Conservation (phyloP, 2,888 invertebrate species). For the Rutpela maculata region DNA sequence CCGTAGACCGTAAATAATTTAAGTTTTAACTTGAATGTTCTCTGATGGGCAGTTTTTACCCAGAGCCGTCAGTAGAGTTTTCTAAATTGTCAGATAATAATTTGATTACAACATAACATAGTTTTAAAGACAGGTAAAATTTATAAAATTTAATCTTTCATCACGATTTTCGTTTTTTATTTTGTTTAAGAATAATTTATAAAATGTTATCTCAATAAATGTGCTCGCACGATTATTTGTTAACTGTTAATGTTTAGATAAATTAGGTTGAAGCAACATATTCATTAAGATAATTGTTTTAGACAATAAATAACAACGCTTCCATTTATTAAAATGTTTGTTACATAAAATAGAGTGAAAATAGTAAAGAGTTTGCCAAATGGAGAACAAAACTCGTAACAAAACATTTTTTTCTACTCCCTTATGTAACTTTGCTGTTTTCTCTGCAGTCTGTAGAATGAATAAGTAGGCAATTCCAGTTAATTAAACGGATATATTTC, state of each 20-base stretch:
- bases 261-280: conserved; percentile 25
- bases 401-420: no score
- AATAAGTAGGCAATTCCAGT: no score
- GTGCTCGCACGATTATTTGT: conserved; percentile 20
- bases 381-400: no score
- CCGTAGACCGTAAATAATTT: conserved; percentile 3
- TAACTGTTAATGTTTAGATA: conserved; percentile 19
- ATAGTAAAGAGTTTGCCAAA: no score
- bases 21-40: background rate
- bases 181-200: conserved; percentile 5
- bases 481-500: no score
- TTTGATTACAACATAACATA: conserved; percentile 8
- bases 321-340: background rate
- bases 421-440: no score
- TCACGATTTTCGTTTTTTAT: conserved; percentile 18
- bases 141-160: conserved; percentile 26
- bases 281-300: conserved; percentile 19
- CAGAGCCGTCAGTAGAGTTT: conserved; percentile 11
- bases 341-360: no score
- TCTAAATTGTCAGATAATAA: conserved; percentile 10
- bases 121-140: conserved; percentile 21
- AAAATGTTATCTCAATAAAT: conserved; percentile 5
- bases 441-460: no score
- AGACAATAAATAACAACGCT: conserved; percentile 6
- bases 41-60: conserved; percentile 3